These are phyloP conservation scores for Rana temporaria DNA, from an alignment of 2,113 vertebrate genomes.

Conservation along the genomic window DNA sequence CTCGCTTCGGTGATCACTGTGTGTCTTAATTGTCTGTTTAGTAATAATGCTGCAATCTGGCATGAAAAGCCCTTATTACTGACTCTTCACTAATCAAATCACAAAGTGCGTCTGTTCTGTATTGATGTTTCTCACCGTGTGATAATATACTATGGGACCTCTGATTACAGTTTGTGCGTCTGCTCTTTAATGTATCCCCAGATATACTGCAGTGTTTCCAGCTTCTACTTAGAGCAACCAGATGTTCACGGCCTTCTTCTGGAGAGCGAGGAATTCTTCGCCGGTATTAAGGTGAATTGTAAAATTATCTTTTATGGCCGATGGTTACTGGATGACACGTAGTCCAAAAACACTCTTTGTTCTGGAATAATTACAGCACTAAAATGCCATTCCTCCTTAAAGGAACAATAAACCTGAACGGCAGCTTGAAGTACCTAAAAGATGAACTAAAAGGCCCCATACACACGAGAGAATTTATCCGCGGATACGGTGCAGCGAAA, in stretches of 20 bases:
- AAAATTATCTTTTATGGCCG: conserved; percentile 46
- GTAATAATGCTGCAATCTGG: no score
- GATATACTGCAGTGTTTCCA: conserved; percentile 84
- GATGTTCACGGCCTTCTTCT: conserved; percentile 69
- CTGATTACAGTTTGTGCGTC: not conserved
- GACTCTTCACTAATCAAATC: no score
- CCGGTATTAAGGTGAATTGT: conserved; percentile 81
- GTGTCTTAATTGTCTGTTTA: no score
- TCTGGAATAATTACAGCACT: not conserved
- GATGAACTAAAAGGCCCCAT: not conserved
- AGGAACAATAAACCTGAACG: not conserved
- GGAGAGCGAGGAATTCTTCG: conserved; percentile 89
- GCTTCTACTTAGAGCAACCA: conserved; percentile 84
- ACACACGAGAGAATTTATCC: no score
- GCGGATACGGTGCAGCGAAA: no score
- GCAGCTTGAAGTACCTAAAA: not conserved
- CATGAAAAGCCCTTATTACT: no score
- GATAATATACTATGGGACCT: not conserved
- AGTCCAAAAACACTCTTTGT: conserved; percentile 11
- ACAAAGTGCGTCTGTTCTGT: not conserved
- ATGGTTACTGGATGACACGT: conserved; percentile 13
- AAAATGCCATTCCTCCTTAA: conserved; percentile 7
- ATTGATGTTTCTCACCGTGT: not conserved
- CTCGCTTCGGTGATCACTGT: no score
- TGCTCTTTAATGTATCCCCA: conserved; percentile 58